Conservation (phyloP, 2,113 vertebrate genomes). For the Pogonocichla stellata region DNA sequence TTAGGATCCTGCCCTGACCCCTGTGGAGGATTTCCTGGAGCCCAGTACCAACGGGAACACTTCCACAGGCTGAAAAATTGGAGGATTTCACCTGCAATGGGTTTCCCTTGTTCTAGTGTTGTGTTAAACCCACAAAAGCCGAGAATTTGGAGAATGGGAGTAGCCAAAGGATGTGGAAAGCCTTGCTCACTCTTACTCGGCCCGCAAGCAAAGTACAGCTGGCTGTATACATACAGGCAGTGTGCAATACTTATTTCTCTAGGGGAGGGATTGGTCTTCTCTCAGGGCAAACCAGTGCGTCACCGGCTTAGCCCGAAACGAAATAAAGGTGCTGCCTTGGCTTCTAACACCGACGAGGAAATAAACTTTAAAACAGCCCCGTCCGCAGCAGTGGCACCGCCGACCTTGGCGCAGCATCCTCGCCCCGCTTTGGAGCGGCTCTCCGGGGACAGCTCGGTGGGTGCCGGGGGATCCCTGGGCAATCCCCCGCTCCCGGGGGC, state of each 20-base stretch:
- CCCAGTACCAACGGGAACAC: not conserved
- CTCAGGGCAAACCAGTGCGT: not conserved
- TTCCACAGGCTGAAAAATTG: not conserved
- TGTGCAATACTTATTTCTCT: not conserved
- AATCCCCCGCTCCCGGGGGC: not conserved
- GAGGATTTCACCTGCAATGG: not conserved
- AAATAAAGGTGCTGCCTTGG: not conserved
- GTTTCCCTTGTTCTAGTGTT: not conserved
- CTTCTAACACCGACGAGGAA: not conserved
- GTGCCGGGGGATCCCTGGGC: too few species aligned
- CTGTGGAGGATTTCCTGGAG: not conserved
- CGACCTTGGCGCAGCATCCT: not conserved
- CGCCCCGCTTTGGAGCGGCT: not conserved
- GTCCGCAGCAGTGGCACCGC: rapidly evolving
- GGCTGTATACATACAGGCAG: not conserved
- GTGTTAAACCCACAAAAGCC: not conserved
- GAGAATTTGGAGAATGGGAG: not conserved
- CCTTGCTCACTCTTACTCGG: not conserved
- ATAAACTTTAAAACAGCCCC: not conserved
- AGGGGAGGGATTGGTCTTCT: not conserved
- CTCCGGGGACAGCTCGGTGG: not conserved
- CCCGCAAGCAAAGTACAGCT: not conserved
- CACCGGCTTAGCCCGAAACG: not conserved
- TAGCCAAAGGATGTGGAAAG: not conserved
- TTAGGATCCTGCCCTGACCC: not conserved